phyloP scores from a whole-genome alignment of 2,888 invertebrate species.

The Spilosoma lubricipeda region DNA sequence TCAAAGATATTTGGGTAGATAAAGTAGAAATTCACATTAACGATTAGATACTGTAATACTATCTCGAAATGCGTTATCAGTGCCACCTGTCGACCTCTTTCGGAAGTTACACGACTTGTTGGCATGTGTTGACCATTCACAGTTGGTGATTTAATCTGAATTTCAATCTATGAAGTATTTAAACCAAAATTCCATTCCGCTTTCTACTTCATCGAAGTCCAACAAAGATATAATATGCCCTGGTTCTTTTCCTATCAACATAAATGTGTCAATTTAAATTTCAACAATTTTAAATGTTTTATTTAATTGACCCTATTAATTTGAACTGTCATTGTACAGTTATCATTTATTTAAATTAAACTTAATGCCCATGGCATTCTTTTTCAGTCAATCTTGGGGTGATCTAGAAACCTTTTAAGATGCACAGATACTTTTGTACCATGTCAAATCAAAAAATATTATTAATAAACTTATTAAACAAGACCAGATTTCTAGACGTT shows the following conservation, averaged over 20 bases:
- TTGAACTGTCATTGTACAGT: neutral
- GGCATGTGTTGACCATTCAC: neutral
- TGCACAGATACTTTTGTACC: no score
- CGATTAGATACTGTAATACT: neutral
- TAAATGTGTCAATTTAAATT: neutral
- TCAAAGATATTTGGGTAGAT: slow-evolving; percentile 7
- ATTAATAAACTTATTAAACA: no score
- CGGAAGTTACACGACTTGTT: neutral
- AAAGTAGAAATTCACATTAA: neutral
- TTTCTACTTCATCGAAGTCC: neutral
- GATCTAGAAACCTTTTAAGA: no score
- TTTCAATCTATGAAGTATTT: neutral
- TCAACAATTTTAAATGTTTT: neutral
- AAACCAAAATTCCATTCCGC: neutral
- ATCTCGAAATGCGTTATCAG: neutral
- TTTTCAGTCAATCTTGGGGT: no score
- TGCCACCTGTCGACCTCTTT: neutral
- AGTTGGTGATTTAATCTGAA: neutral
- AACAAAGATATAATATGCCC: neutral
- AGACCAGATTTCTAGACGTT: no score
- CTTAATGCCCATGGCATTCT: no score
- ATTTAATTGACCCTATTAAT: neutral
- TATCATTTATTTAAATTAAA: neutral
- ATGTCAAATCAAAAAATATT: no score
- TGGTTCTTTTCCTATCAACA: neutral